Percentiles rank a stretch among this genome's conserved stretches.
Conservation (phyloP, 2,797 vertebrate species). For the Enteromius anoplus region DNA sequence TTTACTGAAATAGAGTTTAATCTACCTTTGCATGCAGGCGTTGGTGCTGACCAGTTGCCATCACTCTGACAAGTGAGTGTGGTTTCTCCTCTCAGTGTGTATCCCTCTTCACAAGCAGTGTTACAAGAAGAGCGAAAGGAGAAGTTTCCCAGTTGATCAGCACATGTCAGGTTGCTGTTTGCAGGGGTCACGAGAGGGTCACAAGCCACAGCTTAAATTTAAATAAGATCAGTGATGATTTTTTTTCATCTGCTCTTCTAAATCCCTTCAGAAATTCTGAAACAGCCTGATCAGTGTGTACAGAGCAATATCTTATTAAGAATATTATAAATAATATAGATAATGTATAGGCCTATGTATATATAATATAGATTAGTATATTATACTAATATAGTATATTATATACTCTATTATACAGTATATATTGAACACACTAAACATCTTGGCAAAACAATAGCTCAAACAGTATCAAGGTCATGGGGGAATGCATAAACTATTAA, state of each 20-base stretch:
- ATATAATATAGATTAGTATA: no score
- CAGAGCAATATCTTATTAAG: neutral
- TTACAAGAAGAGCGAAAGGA: constrained; percentile 65
- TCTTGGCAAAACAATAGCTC: neutral
- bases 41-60: constrained; percentile 63
- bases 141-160: constrained; percentile 61
- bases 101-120: constrained; percentile 68
- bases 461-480: neutral
- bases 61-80: constrained; percentile 63
- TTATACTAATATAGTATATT: no score
- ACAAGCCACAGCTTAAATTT: constrained; percentile 62
- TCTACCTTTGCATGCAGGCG: constrained; percentile 67
- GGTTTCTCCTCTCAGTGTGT: constrained; percentile 59
- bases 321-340: no score
- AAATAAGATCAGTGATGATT: neutral
- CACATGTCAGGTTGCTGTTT: constrained; percentile 61
- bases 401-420: no score
- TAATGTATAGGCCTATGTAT: no score
- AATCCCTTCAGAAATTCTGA: neutral
- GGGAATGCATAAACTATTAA: neutral
- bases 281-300: neutral
- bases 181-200: constrained; percentile 46
- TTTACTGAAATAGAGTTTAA: neutral
- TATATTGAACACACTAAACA: neutral
- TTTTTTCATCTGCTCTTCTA: neutral